Evolutionary conservation across 2,888 invertebrate species (phyloP).

Genomic region (Cyaniris semiargus): DNA sequence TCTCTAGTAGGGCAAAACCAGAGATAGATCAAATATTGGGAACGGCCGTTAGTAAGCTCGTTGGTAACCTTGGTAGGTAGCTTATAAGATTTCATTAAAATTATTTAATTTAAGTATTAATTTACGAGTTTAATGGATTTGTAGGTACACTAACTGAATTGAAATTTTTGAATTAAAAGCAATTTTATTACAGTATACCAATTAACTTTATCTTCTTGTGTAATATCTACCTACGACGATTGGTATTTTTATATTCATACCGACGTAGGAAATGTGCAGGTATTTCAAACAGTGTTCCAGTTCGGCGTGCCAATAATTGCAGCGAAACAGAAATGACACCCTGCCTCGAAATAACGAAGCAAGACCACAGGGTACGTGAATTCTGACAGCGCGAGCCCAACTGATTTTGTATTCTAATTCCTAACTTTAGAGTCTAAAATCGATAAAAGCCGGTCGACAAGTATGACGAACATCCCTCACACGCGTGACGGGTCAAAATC

Average conservation of each 20-base stretch:
- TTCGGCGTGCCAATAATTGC: slow-evolving; percentile 73
- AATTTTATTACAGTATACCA: background rate
- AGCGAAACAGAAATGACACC: slow-evolving; percentile 77
- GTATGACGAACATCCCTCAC: slow-evolving; percentile 67
- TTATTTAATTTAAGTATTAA: background rate
- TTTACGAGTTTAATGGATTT: background rate
- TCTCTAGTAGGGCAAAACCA: too few species aligned
- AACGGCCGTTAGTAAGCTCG: background rate
- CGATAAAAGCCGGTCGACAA: slow-evolving; percentile 28
- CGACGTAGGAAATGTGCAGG: background rate
- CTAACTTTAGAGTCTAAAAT: background rate
- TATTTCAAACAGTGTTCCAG: slow-evolving; percentile 52
- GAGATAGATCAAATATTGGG: too few species aligned
- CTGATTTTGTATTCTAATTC: background rate
- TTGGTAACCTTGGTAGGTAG: background rate
- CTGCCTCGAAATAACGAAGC: slow-evolving; percentile 68
- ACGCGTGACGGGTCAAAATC: slow-evolving; percentile 77
- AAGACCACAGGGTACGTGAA: slow-evolving; percentile 45
- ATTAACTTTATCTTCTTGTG: background rate
- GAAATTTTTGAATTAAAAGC: too few species aligned
- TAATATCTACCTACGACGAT: background rate
- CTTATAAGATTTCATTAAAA: background rate
- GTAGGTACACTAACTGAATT: too few species aligned
- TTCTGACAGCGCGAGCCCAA: slow-evolving; percentile 23
- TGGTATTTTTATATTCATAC: background rate